Base-by-base conservation (phyloP, 2,797 vertebrate species). In the Lepilemur septentrionalis region DNA sequence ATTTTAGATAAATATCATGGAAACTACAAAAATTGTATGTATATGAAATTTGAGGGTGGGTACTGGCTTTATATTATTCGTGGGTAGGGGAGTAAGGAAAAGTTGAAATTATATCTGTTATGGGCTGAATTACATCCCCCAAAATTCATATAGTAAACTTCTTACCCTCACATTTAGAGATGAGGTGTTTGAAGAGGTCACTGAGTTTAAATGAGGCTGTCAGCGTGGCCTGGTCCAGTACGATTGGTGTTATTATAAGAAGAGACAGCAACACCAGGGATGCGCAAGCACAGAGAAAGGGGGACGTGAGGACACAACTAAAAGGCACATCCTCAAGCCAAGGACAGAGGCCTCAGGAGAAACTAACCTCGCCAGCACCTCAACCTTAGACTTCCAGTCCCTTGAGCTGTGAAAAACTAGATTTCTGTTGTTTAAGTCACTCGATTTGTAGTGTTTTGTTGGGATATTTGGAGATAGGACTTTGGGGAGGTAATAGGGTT, bases 241-340 rank as follows among this genome's bases (percentile, higher is more conserved):
- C 12, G 30, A n/a, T 4, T 50, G 30, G 43, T 30, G 43, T 18
- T 17, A 8, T 18, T 48, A 32, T 10, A 18, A 30, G 28, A 76
- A 76, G 48, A 43, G 35, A 18, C 46, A 75, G 72, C 18, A 8
- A 17, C 15, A 8, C 8, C 15, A 73, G 43, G 46, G 28, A 76
- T 52, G 46, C 12, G 0, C 46, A 76, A 2, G 0, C 30, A n/a
- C 30, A 7, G 46, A n/a, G 10, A 11, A 76, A 52, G n/a, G 32
- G 5, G 18, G 4, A 32, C 1, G 0, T 4, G 25, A n/a, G 32
- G 46, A 22, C 48, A 13, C 10, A 50, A 30, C 17, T 50, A 22
- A 28, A 12, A 76, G 46, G 73, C 9, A 12, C 32, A 30, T n/a
- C 46, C 50, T 10, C 32, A 50, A 76, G 43, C 18, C 46, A 76